phyloP scores from a whole-genome alignment of 1,140 invertebrate species.

The Pseudachorutes palmiensis region DNA sequence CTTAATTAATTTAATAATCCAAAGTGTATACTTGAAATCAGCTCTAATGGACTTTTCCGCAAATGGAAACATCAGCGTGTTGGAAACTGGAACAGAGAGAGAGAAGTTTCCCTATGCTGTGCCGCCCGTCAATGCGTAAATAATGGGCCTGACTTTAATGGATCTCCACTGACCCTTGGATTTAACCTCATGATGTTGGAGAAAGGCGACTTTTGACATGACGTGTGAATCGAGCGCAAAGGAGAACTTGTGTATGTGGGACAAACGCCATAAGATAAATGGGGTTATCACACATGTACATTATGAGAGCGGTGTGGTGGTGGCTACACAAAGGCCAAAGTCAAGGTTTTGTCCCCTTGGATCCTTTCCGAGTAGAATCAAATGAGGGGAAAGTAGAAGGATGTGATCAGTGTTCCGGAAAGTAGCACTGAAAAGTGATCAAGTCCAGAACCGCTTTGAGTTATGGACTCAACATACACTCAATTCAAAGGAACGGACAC shows the following conservation, averaged over 20 bases:
- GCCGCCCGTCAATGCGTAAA: no score
- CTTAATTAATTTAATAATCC: not conserved
- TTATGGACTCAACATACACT: not conserved
- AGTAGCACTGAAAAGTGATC: constrained; percentile 23
- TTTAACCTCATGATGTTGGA: not conserved
- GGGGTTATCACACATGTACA: not conserved
- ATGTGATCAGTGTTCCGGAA: constrained; percentile 26
- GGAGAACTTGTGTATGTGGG: not conserved
- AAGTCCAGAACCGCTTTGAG: constrained; percentile 6
- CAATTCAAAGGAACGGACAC: not conserved
- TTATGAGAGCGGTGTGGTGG: not conserved
- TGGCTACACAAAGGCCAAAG: not conserved
- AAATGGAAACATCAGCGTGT: not conserved
- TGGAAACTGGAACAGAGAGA: not conserved
- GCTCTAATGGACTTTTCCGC: not conserved
- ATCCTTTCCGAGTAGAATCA: no score
- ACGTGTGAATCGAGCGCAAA: not conserved
- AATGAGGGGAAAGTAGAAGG: not conserved
- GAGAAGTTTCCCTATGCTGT: not conserved
- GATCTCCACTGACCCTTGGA: not conserved
- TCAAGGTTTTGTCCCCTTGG: not conserved
- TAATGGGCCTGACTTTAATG: no score
- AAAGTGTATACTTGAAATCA: not conserved
- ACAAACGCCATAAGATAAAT: constrained; percentile 3
- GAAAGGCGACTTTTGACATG: not conserved